Evolutionary conservation across 2,113 vertebrate species (phyloP), one percentile per base, ranked within the genome.

Genomic region (Xenopus borealis): DNA sequence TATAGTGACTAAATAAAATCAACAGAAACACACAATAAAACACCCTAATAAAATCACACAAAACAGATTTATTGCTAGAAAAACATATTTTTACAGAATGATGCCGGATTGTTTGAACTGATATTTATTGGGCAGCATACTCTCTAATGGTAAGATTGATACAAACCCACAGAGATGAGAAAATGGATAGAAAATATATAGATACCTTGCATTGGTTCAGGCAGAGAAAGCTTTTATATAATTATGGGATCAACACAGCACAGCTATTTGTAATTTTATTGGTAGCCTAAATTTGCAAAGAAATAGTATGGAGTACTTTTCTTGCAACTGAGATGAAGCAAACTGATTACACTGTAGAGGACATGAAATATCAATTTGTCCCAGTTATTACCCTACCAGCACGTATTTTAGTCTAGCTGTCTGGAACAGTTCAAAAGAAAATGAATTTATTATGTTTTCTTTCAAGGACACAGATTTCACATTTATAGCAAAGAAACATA

Each of bases 331-430:
- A 76, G 59, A 69, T 76, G 73, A 69, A 69, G 73, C 66, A 76
- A 76, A 76, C 73, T 76, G 73, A 76, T 76, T 76, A 76, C 66
- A 69, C 73, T 53, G 73, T 63, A 69, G 73, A 76, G 45, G 66
- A 76, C 66, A 76, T 76, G 73, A 76, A 76, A 76, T 76, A 76
- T 69, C 73, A 76, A 76, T 76, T 76, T 76, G 73, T 76, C 66
- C 73, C 73, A 76, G 73, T 76, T 76, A 69, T 76, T 76, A 69
- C 73, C 73, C 73, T 69, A 76, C 73, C 73, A 76, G 73, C 73
- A 76, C 61, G 66, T 76, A 76, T 76, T 69, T 76, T 69, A 69
- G 67, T 23, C 46, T 69, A 69, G 58, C 66, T 30, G 66, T 64
- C 73, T 76, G 30, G 47, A 76, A 69, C 66, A 44, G 73, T 62